Base-by-base conservation (phyloP, 2,113 vertebrate genomes). In the Silurus glanis region DNA sequence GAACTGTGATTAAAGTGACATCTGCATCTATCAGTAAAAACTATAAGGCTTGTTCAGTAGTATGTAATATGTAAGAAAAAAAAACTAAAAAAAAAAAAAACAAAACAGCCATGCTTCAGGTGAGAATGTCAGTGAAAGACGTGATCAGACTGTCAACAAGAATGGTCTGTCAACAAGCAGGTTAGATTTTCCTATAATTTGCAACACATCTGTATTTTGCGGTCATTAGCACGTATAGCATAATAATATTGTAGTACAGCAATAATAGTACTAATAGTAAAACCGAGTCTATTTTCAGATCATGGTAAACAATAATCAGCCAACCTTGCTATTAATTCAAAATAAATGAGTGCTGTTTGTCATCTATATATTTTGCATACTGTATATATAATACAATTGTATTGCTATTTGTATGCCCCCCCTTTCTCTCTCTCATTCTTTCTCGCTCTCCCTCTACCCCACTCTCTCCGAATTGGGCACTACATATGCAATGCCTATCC, bases 401-500 rank as follows among this genome's bases (percentile, higher is more conserved):
- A 21, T 19, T 6, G 9, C 16, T 6, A 71, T 17, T 23, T 67
- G 51, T 45, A 21, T 19, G 9, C 17, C 16, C 6, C 61, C 23
- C 62, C 14, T 9, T 49, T 28, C 21, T 19, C 8, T 25, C 19
- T 2, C 69, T 74, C 58, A n/a, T 23, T 76, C 16, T 37, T 49
- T 37, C 12, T 64, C 8, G 37, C 9, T n/a, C 19, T 75, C 59
- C 71, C 47, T 69, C 72, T 80, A 13, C 8, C 47, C 5, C 61
- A 25, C 71, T 61, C 72, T 61, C n/a, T 56, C 59, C 49, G 58
- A 37, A 79, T 49, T 23, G n/a, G 66, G 53, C 66, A 47, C 51
- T 37, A 79, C 25, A 76, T 87, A 76, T 86, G 76, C 87, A 80
- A 90, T 76, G 80, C 67, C 66, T 71, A 86, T 84, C 71, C 53